Evolutionary conservation across 2,888 invertebrate species (phyloP).

Genomic region (Caenorhabditis sp.): DNA sequence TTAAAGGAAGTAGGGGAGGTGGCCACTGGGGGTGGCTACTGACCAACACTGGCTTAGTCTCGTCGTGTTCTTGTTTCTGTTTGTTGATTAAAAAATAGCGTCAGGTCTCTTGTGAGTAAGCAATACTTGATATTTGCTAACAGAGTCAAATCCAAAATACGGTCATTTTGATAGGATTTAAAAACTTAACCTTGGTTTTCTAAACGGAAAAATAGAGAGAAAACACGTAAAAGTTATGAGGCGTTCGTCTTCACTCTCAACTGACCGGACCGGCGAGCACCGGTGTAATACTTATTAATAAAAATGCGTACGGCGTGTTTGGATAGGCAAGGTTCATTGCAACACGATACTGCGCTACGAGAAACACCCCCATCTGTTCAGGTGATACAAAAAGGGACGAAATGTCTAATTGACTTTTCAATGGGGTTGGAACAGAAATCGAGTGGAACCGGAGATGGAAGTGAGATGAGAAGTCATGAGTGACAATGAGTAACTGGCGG

Average conservation of each 20-base stretch:
- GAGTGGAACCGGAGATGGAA: conserved; percentile 30
- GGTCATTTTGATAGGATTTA: no score
- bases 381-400: conserved; percentile 18
- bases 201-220: no score
- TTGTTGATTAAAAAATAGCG: background rate
- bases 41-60: background rate
- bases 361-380: conserved; percentile 32
- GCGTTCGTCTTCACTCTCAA: background rate
- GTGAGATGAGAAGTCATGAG: no score
- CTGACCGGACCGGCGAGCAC: conserved; percentile 5
- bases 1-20: background rate
- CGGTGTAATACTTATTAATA: conserved; percentile 50
- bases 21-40: no score
- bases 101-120: no score
- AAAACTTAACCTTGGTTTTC: no score
- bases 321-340: conserved; percentile 37
- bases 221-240: conserved; percentile 22
- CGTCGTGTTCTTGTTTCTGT: background rate
- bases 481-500: conserved; percentile 29
- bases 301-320: conserved; percentile 41
- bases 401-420: conserved; percentile 10
- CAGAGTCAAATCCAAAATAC: no score
- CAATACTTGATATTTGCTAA: no score
- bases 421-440: conserved; percentile 16
- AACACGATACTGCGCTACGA: conserved; percentile 24